A percentile compares a stretch with the other conserved stretches of the same genome.
Conservation (phyloP, 2,888 invertebrate species). For the Nudaria mundana region DNA sequence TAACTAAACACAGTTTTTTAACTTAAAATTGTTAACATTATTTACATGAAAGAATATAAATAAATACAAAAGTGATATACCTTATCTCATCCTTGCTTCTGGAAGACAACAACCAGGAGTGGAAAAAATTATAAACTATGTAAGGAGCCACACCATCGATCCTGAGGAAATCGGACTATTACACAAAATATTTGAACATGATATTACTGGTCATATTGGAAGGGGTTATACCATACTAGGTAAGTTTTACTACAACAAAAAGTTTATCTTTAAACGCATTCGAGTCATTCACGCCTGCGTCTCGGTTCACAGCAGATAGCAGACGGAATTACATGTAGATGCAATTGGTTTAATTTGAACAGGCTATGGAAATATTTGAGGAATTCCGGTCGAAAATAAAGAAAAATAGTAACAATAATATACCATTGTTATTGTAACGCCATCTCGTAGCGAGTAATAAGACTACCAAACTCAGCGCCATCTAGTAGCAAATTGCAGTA, state of each 20-base stretch:
- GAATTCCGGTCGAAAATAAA: too few relatives aligned
- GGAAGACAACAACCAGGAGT: constrained; percentile 79
- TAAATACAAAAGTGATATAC: constrained; percentile 50
- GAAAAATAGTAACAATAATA: too few relatives aligned
- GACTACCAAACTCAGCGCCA: too few relatives aligned
- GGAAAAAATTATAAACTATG: constrained; percentile 48
- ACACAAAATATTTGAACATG: constrained; percentile 66
- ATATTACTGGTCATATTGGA: constrained; percentile 82
- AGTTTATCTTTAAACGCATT: neutral
- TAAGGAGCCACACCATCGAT: constrained; percentile 56
- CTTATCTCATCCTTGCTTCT: constrained; percentile 75
- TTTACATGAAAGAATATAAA: constrained; percentile 35
- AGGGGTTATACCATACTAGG: constrained; percentile 82
- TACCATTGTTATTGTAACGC: too few relatives aligned
- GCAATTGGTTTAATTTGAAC: too few relatives aligned
- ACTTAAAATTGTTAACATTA: neutral
- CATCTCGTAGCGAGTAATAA: too few relatives aligned
- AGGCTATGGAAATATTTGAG: too few relatives aligned
- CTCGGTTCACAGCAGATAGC: too few relatives aligned
- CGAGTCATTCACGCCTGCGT: too few relatives aligned
- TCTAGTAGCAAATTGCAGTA: too few relatives aligned
- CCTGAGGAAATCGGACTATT: constrained; percentile 72
- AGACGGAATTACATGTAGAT: too few relatives aligned
- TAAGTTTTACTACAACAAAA: constrained; percentile 19
- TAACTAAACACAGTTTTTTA: neutral